Percentiles rank a stretch among this genome's conserved stretches.
phyloP scores from a whole-genome alignment of 2,113 vertebrate species.

The Cyphotilapia sp. region DNA sequence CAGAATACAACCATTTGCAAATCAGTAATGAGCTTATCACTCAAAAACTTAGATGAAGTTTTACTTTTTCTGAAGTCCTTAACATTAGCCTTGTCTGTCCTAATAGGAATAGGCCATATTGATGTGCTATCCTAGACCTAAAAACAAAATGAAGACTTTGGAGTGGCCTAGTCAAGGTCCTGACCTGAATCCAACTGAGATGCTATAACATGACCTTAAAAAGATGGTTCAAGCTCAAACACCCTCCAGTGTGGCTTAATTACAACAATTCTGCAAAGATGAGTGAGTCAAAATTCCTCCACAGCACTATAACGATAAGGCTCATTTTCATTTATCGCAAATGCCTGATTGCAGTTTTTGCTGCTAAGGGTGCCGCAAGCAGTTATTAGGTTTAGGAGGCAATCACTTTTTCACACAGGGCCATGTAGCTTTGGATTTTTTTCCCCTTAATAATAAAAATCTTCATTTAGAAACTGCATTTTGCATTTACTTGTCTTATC shows the following conservation, averaged over 20 bases:
- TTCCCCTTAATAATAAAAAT: not conserved
- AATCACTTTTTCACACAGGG: not conserved
- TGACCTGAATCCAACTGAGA: not conserved
- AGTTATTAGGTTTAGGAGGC: not conserved
- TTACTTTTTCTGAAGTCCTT: not conserved
- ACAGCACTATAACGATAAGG: not conserved
- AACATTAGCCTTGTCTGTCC: not conserved
- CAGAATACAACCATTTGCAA: not conserved
- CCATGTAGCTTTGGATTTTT: not conserved
- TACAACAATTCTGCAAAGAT: not conserved
- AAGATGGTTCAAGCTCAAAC: not conserved
- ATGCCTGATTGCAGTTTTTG: not conserved
- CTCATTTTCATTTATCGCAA: accelerated
- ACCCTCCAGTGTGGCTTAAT: not conserved
- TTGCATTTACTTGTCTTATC: not conserved
- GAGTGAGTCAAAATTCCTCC: not conserved
- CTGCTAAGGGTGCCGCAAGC: not conserved
- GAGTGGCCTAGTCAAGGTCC: not conserved
- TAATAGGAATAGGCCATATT: not conserved
- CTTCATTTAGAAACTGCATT: not conserved
- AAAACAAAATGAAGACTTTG: not conserved
- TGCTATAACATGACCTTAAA: not conserved
- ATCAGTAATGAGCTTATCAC: not conserved
- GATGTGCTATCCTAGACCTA: not conserved
- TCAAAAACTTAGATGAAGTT: not conserved